Conservation (phyloP, 1,140 invertebrate genomes). For the Sipha flava region DNA sequence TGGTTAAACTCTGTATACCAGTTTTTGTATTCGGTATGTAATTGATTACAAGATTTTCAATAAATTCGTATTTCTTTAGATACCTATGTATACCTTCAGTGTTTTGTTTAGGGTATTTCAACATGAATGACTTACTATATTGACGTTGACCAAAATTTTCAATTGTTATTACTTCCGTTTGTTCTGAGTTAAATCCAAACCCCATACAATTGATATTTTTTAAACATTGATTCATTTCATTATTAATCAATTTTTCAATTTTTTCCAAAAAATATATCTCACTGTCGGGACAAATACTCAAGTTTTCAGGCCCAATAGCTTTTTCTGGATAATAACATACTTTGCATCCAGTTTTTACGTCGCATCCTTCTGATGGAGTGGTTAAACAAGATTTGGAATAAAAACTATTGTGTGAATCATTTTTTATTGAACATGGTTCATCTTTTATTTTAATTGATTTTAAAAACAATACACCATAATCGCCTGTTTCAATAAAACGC, state of each 20-base stretch:
- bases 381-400: constrained; percentile 16
- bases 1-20: not conserved
- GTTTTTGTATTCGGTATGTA: not conserved
- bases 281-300: not conserved
- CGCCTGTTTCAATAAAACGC: not conserved
- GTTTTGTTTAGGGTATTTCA: not conserved
- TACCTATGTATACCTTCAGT: not conserved
- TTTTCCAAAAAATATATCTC: not conserved
- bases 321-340: not conserved
- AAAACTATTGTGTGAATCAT: not conserved
- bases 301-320: not conserved
- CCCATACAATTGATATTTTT: not conserved
- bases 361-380: not conserved
- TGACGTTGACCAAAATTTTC: not conserved
- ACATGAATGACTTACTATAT: not conserved
- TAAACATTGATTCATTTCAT: not conserved
- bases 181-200: not conserved
- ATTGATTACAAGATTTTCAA: not conserved
- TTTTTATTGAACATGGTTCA: not conserved
- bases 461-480: not conserved
- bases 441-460: not conserved
- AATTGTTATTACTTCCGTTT: not conserved
- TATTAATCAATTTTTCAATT: not conserved
- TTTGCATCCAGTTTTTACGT: not conserved
- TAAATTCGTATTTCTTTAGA: not conserved